A percentile compares a stretch with the other conserved stretches of the same genome.
phyloP scores from a whole-genome alignment of 2,797 vertebrate species.

The Orientallactaga sibirica region DNA sequence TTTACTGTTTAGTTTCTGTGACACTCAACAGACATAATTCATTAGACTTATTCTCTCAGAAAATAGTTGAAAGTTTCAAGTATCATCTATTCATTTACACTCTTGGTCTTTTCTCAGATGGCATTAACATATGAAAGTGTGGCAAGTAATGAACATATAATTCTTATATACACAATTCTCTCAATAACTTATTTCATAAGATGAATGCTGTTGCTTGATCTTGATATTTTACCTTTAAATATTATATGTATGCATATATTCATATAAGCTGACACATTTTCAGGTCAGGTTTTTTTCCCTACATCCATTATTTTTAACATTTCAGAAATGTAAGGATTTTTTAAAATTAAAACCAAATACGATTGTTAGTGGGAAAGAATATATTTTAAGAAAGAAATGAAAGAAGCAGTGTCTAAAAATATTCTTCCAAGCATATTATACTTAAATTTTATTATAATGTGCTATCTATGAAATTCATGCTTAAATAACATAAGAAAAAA shows the following conservation, averaged over 20 bases:
- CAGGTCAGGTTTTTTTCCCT: not conserved
- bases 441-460: constrained; percentile 21
- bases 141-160: constrained; percentile 59
- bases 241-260: not conserved
- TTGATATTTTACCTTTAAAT: constrained; percentile 62
- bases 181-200: constrained; percentile 59
- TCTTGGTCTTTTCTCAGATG: constrained; percentile 81
- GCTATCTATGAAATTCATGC: constrained; percentile 48
- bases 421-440: constrained; percentile 12
- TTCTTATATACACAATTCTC: constrained; percentile 68
- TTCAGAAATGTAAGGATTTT: constrained; percentile 48
- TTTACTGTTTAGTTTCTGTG: constrained; percentile 91
- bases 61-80: constrained; percentile 83
- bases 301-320: constrained; percentile 52
- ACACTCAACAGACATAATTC: constrained; percentile 90
- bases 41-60: constrained; percentile 87
- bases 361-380: constrained; percentile 44
- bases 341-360: constrained; percentile 34
- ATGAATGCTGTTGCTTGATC: constrained; percentile 22
- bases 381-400: constrained; percentile 62
- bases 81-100: constrained; percentile 83
- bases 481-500: constrained; percentile 58
- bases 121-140: constrained; percentile 67
- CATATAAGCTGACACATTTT: constrained; percentile 18
- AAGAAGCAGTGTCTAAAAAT: constrained; percentile 43